These are phyloP conservation scores for Pomacea maculata DNA, from an alignment of 1,140 invertebrate genomes.

Conservation along the genomic window DNA sequence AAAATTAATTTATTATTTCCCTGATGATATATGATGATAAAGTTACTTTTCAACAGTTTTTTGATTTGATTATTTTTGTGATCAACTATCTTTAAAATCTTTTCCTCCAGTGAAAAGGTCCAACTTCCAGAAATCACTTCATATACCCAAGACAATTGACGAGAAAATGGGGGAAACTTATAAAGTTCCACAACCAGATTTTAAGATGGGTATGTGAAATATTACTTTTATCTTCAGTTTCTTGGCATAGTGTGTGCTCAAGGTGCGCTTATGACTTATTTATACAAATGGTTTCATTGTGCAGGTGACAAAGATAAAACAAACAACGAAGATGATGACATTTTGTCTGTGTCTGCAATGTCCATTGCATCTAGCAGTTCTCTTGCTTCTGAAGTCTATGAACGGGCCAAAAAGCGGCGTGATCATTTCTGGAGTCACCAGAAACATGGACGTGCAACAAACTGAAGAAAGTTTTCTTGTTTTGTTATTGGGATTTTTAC, in stretches of 20 bases:
- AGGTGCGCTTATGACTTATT: background rate
- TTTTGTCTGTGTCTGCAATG: constrained; percentile 49
- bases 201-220: constrained; percentile 1
- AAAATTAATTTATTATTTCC: too few relatives aligned
- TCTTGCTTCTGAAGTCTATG: constrained; percentile 79
- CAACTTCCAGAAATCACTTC: background rate
- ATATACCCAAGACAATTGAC: constrained; percentile 42
- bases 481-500: too few relatives aligned
- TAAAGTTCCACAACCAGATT: constrained; percentile 20
- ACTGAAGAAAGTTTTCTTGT: too few relatives aligned
- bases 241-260: background rate
- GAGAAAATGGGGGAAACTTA: constrained; percentile 56
- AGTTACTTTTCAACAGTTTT: too few relatives aligned
- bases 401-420: constrained; percentile 83
- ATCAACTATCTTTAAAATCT: too few relatives aligned
- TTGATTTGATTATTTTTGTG: too few relatives aligned
- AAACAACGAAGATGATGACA: constrained; percentile 47
- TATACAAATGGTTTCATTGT: background rate
- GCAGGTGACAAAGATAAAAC: background rate
- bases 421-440: constrained; percentile 80
- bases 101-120: too few relatives aligned
- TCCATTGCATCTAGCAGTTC: constrained; percentile 69
- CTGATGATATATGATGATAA: too few relatives aligned
- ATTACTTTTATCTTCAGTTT: background rate
- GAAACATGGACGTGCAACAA: background rate